Base-by-base conservation (phyloP, 2,113 vertebrate species). In the Callionymus lyra region DNA sequence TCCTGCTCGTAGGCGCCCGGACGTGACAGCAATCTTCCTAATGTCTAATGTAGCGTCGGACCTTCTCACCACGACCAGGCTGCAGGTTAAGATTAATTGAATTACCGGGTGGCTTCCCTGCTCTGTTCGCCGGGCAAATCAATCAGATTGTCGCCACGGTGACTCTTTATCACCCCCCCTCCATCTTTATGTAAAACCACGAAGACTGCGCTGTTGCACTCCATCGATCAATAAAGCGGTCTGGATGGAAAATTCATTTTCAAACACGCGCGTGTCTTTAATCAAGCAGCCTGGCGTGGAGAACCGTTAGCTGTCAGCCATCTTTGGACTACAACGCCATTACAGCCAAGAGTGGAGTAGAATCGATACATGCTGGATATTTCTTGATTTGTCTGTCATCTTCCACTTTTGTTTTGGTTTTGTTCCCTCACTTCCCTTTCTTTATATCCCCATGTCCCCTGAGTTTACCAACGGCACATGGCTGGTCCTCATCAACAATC, bases 1-100 rank as follows among this genome's bases (percentile, higher is more conserved):
- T 75, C 74, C 77, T 32, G 1, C 36, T 62, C 38, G 53, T 56
- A 69, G 76, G 65, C 74, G 44, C 48, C n/a, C 50, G 59, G 70
- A 81, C 68, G 71, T 66, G 68, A 83, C 85, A 78, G 79, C 68
- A 34, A 73, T 80, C 77, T 83, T 72, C 63, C 45, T 63, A 63
- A 61, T 65, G 66, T 67, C 63, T 64, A 71, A 74, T 64, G 71
- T 57, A 76, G 63, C 65, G 72, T 81, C 78, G 56, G 59, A 61
- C 48, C 47, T 53, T 46, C 75, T 80, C 83, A 75, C 78, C 71
- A 74, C 78, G 71, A 81, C 74, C 66, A 58, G 66, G 50, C 65
- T 71, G 75, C 74, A 74, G 76, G 77, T 82, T 74, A 58, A 71
- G 74, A 85, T 84, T 76, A 80, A 86, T 82, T 71, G 72, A 82